These are phyloP conservation scores for Todiramphus chloris DNA, from an alignment of 2,113 vertebrate species.

Conservation along the genomic window DNA sequence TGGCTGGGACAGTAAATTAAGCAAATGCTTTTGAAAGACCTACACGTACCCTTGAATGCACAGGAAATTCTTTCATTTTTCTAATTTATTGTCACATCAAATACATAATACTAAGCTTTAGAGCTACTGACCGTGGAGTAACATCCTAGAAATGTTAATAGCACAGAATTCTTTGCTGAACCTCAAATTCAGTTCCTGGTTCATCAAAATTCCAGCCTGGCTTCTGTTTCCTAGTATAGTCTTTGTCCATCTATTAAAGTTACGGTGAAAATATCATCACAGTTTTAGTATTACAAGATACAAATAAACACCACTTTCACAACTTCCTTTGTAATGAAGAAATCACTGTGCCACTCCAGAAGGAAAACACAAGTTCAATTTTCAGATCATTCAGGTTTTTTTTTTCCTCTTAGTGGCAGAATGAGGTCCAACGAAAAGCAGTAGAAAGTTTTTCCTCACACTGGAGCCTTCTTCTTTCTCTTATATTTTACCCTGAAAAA, in stretches of 20 bases:
- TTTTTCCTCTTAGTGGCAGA: not conserved
- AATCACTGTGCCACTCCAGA: fast-evolving
- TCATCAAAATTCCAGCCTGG: not conserved
- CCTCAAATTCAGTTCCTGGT: not conserved
- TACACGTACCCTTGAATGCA: not conserved
- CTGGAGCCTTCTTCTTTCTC: not conserved
- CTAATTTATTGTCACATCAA: not conserved
- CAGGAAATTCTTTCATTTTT: not conserved
- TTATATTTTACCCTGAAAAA: not conserved
- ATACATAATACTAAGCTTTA: not conserved
- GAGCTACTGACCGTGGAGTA: not conserved
- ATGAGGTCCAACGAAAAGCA: not conserved
- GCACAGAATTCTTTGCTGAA: not conserved
- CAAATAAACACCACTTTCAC: not conserved
- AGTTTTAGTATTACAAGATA: not conserved
- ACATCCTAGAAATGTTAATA: not conserved
- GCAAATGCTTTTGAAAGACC: not conserved
- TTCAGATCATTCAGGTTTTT: not conserved
- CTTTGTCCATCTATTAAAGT: not conserved
- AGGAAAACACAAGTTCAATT: not conserved
- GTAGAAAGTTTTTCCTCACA: not conserved
- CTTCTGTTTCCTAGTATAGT: not conserved
- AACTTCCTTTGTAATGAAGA: not conserved
- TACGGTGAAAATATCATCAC: not conserved
- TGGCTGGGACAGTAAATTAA: not conserved